These are phyloP conservation scores for Drosophila leonis DNA, from an alignment of 2,888 invertebrate genomes.

Conservation along the genomic window DNA sequence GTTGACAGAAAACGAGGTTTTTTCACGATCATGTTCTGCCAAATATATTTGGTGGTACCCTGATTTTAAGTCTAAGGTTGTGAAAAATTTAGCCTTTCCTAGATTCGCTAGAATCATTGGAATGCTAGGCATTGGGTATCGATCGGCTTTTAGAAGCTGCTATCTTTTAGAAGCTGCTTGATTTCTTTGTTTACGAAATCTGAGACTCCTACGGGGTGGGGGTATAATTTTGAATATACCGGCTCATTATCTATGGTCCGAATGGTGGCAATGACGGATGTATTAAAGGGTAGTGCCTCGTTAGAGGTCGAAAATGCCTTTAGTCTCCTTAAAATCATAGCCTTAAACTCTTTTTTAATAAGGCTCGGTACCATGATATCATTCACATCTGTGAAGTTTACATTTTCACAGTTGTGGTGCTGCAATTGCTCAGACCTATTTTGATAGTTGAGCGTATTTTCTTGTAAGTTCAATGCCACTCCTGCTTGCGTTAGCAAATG, in stretches of 20 bases:
- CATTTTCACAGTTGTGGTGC: background rate
- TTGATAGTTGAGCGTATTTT: background rate
- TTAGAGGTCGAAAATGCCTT: background rate
- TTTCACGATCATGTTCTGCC: no score
- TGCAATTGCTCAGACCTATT: background rate
- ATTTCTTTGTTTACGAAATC: constrained; percentile 1
- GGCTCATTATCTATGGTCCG: background rate
- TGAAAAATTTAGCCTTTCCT: no score
- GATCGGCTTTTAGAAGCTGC: background rate
- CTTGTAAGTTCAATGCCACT: background rate
- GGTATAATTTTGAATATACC: background rate
- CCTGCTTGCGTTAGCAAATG: no score
- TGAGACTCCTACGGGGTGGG: background rate
- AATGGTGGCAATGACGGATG: background rate
- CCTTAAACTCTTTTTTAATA: background rate
- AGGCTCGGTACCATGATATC: background rate
- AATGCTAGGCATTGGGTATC: background rate
- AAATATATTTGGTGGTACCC: no score
- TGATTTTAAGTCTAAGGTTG: no score
- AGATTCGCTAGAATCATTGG: background rate
- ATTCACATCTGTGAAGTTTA: no score
- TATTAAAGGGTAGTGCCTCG: background rate
- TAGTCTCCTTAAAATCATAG: background rate
- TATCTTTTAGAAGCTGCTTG: no score
- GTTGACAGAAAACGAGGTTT: no score